Conservation (phyloP, 2,113 vertebrate genomes). For the Rafetus swinhoei region DNA sequence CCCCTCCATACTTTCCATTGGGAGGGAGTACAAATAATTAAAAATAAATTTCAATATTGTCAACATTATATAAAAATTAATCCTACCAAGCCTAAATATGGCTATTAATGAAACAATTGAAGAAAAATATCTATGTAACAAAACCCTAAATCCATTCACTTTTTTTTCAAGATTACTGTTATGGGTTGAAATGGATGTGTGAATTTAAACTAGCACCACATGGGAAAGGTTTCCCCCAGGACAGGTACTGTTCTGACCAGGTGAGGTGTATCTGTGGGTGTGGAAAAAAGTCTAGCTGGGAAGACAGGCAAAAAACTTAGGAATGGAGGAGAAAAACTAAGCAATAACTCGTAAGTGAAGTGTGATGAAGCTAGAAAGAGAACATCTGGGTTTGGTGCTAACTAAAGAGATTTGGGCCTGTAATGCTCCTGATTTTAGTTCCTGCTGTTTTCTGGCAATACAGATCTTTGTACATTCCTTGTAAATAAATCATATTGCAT, state of each 20-base stretch:
- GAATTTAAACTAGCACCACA: neutral
- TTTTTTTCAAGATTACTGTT: too few relatives aligned
- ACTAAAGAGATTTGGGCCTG: neutral
- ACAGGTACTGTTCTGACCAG: neutral
- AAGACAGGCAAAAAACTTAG: neutral
- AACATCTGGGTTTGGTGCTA: neutral
- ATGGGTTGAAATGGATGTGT: too few relatives aligned
- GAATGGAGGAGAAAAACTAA: neutral
- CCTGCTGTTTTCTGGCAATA: neutral
- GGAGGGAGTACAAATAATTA: neutral
- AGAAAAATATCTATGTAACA: too few relatives aligned
- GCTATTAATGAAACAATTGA: too few relatives aligned
- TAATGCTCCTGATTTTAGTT: neutral
- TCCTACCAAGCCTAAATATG: too few relatives aligned
- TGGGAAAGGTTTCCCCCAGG: neutral
- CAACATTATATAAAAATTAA: too few relatives aligned
- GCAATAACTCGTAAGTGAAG: neutral
- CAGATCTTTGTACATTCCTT: neutral
- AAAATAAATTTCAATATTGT: neutral
- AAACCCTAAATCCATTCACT: too few relatives aligned
- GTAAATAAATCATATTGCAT: neutral
- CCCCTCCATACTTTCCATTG: neutral
- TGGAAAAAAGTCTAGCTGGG: neutral
- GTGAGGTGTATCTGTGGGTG: neutral
- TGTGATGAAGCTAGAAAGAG: neutral